Evolutionary conservation across 92 coral and sea anemone genomes (phyloP).

Genomic region (Anthopleura xanthogrammica): DNA sequence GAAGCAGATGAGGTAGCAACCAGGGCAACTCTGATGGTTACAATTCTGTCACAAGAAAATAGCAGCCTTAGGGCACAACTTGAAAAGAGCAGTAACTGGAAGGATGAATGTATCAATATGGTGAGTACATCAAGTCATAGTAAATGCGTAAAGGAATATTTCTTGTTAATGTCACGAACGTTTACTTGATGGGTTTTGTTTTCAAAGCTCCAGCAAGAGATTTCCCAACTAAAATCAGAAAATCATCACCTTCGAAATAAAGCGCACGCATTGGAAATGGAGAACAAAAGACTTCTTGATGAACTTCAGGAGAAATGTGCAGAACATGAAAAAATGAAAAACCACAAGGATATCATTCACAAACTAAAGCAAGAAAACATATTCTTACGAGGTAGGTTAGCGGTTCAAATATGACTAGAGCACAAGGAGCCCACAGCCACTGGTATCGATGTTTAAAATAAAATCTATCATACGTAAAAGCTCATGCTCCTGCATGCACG

Average conservation of each 20-base stretch:
- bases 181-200: background rate
- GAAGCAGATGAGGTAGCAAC: slow-evolving; percentile 62
- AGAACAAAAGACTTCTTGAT: background rate
- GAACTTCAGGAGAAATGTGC: slow-evolving; percentile 21
- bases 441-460: no score
- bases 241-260: slow-evolving; percentile 9
- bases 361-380: slow-evolving; percentile 17
- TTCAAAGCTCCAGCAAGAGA: background rate
- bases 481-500: no score
- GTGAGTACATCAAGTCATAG: background rate
- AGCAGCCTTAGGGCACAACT: slow-evolving; percentile 52
- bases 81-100: slow-evolving; percentile 5
- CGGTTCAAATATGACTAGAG: background rate
- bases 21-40: slow-evolving; percentile 90
- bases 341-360: slow-evolving; percentile 12
- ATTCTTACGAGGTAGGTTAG: slow-evolving; percentile 19
- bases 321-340: background rate
- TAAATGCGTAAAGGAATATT: background rate
- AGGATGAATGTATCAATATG: background rate
- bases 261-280: slow-evolving; percentile 3
- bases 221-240: slow-evolving; percentile 7
- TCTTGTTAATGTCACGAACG: background rate
- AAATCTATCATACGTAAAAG: no score
- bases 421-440: no score
- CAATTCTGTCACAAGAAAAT: slow-evolving; percentile 82